Conservation (phyloP, 37 sponge, comb jelly and placozoan genomes). For the Tethya wilhelma region DNA sequence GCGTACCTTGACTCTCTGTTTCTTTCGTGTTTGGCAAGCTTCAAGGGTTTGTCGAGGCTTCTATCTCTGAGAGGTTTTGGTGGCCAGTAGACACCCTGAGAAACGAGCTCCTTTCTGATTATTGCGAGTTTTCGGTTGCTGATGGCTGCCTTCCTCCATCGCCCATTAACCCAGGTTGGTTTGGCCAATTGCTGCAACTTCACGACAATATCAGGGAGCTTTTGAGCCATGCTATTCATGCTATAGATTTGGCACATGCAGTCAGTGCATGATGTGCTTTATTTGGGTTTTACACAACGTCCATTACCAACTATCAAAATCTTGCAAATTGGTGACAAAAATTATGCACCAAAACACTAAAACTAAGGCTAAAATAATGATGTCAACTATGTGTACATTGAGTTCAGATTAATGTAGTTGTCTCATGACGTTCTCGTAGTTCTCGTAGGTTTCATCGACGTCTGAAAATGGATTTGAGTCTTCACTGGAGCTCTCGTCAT, state of each 20-base stretch:
- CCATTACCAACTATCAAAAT: too few relatives aligned
- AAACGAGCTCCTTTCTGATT: slow-evolving; percentile 55
- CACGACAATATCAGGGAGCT: slow-evolving; percentile 57
- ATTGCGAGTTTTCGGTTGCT: slow-evolving; percentile 50
- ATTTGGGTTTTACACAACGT: too few relatives aligned
- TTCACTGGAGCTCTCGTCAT: slow-evolving; percentile 8
- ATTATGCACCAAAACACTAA: too few relatives aligned
- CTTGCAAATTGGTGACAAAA: too few relatives aligned
- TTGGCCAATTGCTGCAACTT: slow-evolving; percentile 68
- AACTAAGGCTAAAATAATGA: too few relatives aligned
- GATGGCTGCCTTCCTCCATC: slow-evolving; percentile 80
- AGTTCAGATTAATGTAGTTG: neutral
- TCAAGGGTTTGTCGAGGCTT: slow-evolving; percentile 71
- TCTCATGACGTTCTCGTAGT: neutral
- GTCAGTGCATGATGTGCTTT: too few relatives aligned
- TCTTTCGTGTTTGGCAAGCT: slow-evolving; percentile 73
- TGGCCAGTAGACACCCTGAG: slow-evolving; percentile 80
- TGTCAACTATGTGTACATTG: too few relatives aligned
- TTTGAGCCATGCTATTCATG: slow-evolving; percentile 19
- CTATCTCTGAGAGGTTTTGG: slow-evolving; percentile 77
- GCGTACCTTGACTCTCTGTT: slow-evolving; percentile 69
- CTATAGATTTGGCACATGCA: too few relatives aligned
- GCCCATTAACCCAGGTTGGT: slow-evolving; percentile 65
- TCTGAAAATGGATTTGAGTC: slow-evolving; percentile 25
- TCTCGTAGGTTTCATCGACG: slow-evolving; percentile 10